Conservation (phyloP, 92 coral and sea anemone genomes). For the Anthopleura xanthogrammica region DNA sequence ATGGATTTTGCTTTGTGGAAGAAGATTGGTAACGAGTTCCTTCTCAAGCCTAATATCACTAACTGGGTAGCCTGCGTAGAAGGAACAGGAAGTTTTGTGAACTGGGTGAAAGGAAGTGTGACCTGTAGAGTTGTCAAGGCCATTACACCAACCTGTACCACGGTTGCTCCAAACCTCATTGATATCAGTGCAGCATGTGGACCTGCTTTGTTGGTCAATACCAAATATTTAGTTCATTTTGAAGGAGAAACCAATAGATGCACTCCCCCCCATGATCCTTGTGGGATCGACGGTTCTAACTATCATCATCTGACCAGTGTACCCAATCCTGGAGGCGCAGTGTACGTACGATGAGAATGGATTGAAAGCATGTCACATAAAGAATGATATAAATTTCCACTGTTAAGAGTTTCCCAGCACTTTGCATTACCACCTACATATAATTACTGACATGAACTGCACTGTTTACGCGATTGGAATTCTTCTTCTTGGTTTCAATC, state of each 20-base stretch:
- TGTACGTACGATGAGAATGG: not conserved
- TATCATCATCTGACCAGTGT: not conserved
- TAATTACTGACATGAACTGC: too few relatives aligned
- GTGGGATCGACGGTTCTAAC: not conserved
- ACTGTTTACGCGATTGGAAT: too few relatives aligned
- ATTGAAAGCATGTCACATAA: too few relatives aligned
- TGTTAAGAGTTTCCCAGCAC: too few relatives aligned
- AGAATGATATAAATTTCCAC: too few relatives aligned
- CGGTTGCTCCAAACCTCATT: not conserved
- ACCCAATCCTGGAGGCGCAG: not conserved
- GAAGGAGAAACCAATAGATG: not conserved
- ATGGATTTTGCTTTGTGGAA: not conserved
- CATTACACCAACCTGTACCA: not conserved
- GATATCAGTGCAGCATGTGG: not conserved
- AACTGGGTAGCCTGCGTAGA: not conserved
- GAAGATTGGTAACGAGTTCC: constrained; percentile 1
- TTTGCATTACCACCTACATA: too few relatives aligned
- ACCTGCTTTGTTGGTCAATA: not conserved
- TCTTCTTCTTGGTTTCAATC: too few relatives aligned
- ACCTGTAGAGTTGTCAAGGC: not conserved
- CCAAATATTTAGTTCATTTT: too few relatives aligned
- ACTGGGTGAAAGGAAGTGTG: not conserved
- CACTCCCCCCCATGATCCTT: not conserved
- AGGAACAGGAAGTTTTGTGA: not conserved
- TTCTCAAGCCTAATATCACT: too few relatives aligned